Evolutionary conservation across 2,113 vertebrate genomes (phyloP), one percentile per base, ranked within the genome.

Genomic region (Cercocebus atys): DNA sequence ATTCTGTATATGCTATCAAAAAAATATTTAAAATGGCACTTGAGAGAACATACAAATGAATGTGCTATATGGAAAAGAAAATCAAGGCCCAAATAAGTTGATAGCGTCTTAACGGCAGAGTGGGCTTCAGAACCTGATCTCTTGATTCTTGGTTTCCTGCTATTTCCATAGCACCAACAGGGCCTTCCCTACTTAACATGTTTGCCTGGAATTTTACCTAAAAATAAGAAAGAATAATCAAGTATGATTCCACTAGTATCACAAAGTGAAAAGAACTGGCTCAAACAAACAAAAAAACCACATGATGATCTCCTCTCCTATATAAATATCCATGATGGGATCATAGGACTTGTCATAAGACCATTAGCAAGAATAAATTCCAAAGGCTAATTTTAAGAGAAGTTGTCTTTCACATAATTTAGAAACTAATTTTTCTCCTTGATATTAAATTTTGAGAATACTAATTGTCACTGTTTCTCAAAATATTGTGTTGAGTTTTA

Each of bases 331-430:
- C 59, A 95, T 4, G 17, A 81, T 23, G 80, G 4, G 38, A 89
- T 85, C 83, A 89, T 43, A 92, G 93, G 52, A 9, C 68, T 88
- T 95, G 35, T 76, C 91, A 89, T 5, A 72, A 76, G 83, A 61
- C n/a, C 50, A 88, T 64, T 43, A 96, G 35, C 40, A 95, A 91
- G 55, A 93, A 88, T 47, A 93, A 93, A 93, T 85, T 70, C 82
- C 50, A 78, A 96, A 83, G 81, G 75, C 52, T 52, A 95, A 80
- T 84, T n/a, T 84, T 64, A 84, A 84, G 47, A 85, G 75, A 95
- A 52, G 6, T 45, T 86, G 47, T 87, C 32, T 68, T 75, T 96
- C 38, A 90, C 76, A 52, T 85, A 72, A 30, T 23, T 94, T 88
- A 85, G 38, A 92, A 88, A 97, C 25, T 75, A 12, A 76, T 76